Conservation (phyloP, 1,140 invertebrate species). For the Lasioglossum albipes region DNA sequence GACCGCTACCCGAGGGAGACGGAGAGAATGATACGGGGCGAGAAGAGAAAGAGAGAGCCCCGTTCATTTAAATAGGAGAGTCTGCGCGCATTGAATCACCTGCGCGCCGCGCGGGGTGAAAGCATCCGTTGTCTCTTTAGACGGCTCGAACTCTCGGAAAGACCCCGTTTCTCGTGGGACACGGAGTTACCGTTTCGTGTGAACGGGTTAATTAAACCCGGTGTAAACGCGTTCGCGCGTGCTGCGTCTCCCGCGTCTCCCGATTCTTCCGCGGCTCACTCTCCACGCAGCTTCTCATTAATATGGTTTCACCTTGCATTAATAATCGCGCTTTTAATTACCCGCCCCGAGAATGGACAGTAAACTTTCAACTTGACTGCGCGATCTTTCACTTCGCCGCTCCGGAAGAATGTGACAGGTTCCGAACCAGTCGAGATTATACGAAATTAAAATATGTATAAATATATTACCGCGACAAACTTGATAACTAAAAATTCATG, state of each 20-base stretch:
- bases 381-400: no score
- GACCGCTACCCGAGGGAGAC: no score
- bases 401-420: no score
- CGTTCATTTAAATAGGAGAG: slow-evolving; percentile 48
- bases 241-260: not conserved
- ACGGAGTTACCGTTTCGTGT: slow-evolving; percentile 34
- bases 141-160: slow-evolving; percentile 37
- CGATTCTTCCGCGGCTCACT: slow-evolving; percentile 11
- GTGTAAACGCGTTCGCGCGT: slow-evolving; percentile 39
- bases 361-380: not conserved
- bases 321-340: slow-evolving; percentile 1
- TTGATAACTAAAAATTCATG: no score
- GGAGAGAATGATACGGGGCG: no score
- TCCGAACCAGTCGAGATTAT: no score
- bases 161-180: slow-evolving; percentile 44
- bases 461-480: no score
- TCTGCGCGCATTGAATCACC: not conserved
- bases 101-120: slow-evolving; percentile 40
- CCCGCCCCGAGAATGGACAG: not conserved
- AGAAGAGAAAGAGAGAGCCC: not conserved
- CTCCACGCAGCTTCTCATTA: slow-evolving; percentile 19
- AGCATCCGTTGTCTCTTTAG: slow-evolving; percentile 51
- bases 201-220: slow-evolving; percentile 46
- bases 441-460: no score
- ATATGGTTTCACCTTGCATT: slow-evolving; percentile 22